These are phyloP conservation scores for Telenomus remus DNA, from an alignment of 1,140 invertebrate species.

Conservation along the genomic window DNA sequence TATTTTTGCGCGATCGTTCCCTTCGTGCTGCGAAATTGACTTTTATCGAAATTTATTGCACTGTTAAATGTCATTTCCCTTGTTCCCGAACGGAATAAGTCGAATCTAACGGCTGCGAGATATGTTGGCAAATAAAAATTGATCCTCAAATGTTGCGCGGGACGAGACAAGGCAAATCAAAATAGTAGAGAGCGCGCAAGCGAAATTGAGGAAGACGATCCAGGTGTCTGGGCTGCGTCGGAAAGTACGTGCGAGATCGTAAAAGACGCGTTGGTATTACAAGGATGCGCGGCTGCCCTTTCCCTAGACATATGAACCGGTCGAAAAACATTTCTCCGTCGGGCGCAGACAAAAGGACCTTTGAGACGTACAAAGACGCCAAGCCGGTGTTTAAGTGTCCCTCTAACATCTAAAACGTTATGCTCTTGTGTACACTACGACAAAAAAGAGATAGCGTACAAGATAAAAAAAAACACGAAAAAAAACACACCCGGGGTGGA, in stretches of 20 bases:
- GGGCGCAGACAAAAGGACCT: slow-evolving; percentile 55
- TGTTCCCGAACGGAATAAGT: too few relatives aligned
- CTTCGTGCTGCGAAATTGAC: neutral
- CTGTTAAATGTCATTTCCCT: too few relatives aligned
- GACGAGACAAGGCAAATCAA: too few relatives aligned
- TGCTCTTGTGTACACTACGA: slow-evolving; percentile 18
- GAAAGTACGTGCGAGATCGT: slow-evolving; percentile 53
- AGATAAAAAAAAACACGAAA: neutral
- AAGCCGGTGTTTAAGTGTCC: slow-evolving; percentile 35
- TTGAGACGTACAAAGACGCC: slow-evolving; percentile 36
- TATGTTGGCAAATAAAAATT: too few relatives aligned
- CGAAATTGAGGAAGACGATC: too few relatives aligned
- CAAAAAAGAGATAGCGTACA: slow-evolving; percentile 4
- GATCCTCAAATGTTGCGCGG: too few relatives aligned
- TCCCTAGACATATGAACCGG: slow-evolving; percentile 58
- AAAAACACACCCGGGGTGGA: too few relatives aligned
- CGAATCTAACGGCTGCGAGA: too few relatives aligned
- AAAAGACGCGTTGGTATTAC: too few relatives aligned
- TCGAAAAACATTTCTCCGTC: slow-evolving; percentile 60
- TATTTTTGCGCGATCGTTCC: slow-evolving; percentile 22
- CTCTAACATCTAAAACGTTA: slow-evolving; percentile 39
- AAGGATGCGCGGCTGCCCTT: slow-evolving; percentile 59
- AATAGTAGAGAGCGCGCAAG: too few relatives aligned
- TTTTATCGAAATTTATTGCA: too few relatives aligned
- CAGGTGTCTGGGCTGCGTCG: too few relatives aligned